Percentiles rank a stretch among this genome's conserved stretches.
Evolutionary conservation across 2,888 invertebrate genomes (phyloP).

Genomic region (Xanthorhoe spadicearia): DNA sequence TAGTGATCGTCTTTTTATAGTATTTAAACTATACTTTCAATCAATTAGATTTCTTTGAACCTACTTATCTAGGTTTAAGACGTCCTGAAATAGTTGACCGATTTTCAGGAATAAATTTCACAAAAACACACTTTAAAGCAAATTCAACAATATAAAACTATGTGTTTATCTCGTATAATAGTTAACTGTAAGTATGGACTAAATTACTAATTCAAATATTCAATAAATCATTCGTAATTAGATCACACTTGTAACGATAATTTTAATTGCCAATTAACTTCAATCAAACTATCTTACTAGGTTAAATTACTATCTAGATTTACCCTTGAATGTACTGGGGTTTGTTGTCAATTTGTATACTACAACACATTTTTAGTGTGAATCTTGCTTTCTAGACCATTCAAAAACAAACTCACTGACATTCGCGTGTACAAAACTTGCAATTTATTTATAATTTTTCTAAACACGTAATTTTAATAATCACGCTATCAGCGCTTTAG

Average conservation of each 20-base stretch:
- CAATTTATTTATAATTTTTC: neutral
- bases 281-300: constrained; percentile 46
- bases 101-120: too few species aligned
- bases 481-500: constrained; percentile 34
- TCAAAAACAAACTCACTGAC: too few species aligned
- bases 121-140: neutral
- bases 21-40: too few species aligned
- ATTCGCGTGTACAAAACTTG: too few species aligned
- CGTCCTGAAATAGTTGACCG: too few species aligned
- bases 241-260: constrained; percentile 35
- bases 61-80: too few species aligned
- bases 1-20: too few species aligned
- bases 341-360: too few species aligned
- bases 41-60: too few species aligned
- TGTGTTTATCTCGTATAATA: neutral
- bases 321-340: neutral
- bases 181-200: neutral
- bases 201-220: constrained; percentile 16
- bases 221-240: constrained; percentile 35
- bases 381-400: too few species aligned
- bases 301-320: constrained; percentile 35
- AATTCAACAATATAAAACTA: neutral
- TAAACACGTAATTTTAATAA: neutral
- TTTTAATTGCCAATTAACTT: constrained; percentile 37
- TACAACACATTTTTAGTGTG: too few species aligned